phyloP scores from a whole-genome alignment of 2,113 vertebrate species.

The Cyanocitta stelleri region DNA sequence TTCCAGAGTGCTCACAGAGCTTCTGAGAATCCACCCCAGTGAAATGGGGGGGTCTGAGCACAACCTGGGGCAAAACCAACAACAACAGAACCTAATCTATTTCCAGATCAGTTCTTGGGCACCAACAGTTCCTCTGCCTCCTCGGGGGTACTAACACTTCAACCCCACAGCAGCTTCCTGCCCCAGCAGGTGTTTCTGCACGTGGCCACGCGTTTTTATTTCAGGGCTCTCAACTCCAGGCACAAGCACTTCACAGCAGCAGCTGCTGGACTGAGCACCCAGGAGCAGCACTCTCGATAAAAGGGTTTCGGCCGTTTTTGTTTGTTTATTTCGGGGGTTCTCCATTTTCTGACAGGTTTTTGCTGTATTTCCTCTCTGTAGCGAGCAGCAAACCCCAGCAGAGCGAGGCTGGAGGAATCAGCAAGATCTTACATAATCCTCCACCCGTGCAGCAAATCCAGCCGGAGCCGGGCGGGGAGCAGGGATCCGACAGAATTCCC shows the following conservation, averaged over 20 bases:
- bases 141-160: neutral
- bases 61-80: neutral
- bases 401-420: neutral
- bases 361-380: neutral
- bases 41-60: neutral
- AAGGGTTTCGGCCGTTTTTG: accelerated
- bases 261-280: neutral
- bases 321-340: neutral
- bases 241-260: neutral
- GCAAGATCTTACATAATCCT: constrained; percentile 53
- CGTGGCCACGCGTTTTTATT: neutral
- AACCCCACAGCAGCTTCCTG: neutral
- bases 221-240: neutral
- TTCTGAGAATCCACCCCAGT: neutral
- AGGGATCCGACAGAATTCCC: neutral
- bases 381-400: neutral
- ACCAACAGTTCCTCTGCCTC: neutral
- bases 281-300: neutral
- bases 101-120: neutral
- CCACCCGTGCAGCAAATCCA: neutral
- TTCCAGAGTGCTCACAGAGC: neutral
- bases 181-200: neutral
- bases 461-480: neutral
- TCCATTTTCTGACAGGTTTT: neutral
- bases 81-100: accelerated